Conservation (phyloP, 2,888 invertebrate genomes). For the Cerceris rybyensis region DNA sequence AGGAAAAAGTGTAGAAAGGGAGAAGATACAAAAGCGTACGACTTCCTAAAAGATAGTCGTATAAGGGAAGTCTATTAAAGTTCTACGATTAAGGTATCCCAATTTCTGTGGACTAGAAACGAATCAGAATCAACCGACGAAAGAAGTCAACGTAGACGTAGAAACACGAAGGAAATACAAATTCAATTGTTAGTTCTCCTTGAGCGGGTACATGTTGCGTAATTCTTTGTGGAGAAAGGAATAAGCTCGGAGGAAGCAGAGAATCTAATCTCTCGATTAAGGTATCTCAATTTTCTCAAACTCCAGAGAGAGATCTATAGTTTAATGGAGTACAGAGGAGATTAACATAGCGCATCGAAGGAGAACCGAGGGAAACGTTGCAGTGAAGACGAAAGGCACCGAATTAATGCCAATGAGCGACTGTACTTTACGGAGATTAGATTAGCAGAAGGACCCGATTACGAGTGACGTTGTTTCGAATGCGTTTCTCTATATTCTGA, state of each 20-base stretch:
- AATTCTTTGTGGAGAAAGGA: too few species aligned
- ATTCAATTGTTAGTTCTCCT: too few species aligned
- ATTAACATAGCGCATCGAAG: slow-evolving; percentile 3
- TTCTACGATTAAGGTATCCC: background rate
- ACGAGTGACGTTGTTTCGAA: slow-evolving; percentile 13
- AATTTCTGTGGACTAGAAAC: background rate
- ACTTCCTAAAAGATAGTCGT: background rate
- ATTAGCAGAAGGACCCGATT: slow-evolving; percentile 50
- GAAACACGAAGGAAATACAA: too few species aligned
- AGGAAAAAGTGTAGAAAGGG: background rate
- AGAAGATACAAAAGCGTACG: background rate
- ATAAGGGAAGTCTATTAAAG: background rate
- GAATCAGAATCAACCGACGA: background rate
- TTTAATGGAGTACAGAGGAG: background rate
- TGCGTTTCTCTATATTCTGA: slow-evolving; percentile 1
- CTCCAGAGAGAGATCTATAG: background rate
- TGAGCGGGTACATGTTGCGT: too few species aligned
- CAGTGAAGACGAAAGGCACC: slow-evolving; percentile 22
- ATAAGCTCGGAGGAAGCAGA: too few species aligned
- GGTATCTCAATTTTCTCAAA: background rate
- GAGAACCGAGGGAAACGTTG: background rate
- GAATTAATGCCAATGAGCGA: slow-evolving; percentile 43
- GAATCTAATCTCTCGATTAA: background rate
- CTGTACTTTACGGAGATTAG: slow-evolving; percentile 64
- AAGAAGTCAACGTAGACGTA: too few species aligned